phyloP scores from a whole-genome alignment of 2,113 vertebrate species.

The Synodontis membranacea region DNA sequence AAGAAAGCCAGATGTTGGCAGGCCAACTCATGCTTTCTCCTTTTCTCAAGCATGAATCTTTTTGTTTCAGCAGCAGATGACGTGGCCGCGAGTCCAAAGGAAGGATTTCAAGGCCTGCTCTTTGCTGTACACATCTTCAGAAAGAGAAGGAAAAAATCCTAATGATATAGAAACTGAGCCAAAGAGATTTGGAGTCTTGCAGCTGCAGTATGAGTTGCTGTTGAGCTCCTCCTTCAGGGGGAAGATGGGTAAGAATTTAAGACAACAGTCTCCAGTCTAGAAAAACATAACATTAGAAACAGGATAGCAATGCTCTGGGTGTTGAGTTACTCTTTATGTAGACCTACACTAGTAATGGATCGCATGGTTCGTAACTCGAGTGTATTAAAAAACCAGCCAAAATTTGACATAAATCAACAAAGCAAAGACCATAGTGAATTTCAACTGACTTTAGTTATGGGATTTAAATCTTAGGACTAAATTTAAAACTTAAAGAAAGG shows the following conservation, averaged over 20 bases:
- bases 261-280: conserved; percentile 55
- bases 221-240: conserved; percentile 60
- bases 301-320: conserved; percentile 41
- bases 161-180: conserved; percentile 67
- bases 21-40: background rate
- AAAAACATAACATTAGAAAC: conserved; percentile 67
- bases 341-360: conserved; percentile 23
- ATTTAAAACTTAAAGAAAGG: background rate
- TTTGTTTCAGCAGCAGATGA: conserved; percentile 59
- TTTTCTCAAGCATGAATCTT: conserved; percentile 36
- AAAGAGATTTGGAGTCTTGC: conserved; percentile 59
- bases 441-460: background rate
- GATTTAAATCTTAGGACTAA: background rate
- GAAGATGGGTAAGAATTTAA: conserved; percentile 61
- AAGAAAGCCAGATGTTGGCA: background rate
- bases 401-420: conserved; percentile 7
- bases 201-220: conserved; percentile 45
- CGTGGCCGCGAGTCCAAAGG: conserved; percentile 65
- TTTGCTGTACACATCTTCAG: conserved; percentile 59
- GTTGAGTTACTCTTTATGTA: conserved; percentile 8
- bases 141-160: conserved; percentile 57
- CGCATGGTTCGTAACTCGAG: background rate
- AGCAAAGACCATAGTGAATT: background rate
- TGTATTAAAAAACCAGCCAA: background rate
- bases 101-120: conserved; percentile 53